A percentile compares a stretch with the other conserved stretches of the same genome.
These are phyloP conservation scores for Hypomecis atomaria DNA, from an alignment of 2,888 invertebrate genomes.

Conservation along the genomic window DNA sequence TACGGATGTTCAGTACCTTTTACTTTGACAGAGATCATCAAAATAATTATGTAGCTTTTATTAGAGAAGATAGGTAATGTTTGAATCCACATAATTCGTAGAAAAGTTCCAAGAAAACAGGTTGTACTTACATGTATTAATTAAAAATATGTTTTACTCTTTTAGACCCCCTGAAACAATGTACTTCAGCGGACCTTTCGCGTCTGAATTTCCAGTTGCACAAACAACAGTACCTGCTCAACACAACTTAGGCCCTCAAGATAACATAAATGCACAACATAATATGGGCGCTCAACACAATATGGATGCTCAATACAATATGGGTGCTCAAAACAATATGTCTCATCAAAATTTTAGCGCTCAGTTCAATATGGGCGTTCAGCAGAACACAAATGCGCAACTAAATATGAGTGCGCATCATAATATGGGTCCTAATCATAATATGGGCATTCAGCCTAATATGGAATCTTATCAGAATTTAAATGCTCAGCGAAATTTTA, in stretches of 20 bases:
- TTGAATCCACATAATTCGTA: no score
- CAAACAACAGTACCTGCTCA: slow-evolving; percentile 35
- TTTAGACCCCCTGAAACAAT: slow-evolving; percentile 50
- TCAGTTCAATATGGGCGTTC: neutral
- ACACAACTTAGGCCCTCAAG: slow-evolving; percentile 14
- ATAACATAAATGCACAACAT: neutral
- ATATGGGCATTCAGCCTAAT: slow-evolving; percentile 4
- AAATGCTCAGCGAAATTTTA: neutral
- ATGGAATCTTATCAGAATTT: slow-evolving; percentile 7
- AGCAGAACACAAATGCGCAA: slow-evolving; percentile 13
- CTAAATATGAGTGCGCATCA: slow-evolving; percentile 15
- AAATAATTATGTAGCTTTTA: no score
- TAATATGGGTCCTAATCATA: slow-evolving; percentile 13
- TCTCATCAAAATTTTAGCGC: neutral
- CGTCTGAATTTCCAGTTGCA: slow-evolving; percentile 48
- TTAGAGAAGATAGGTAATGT: no score
- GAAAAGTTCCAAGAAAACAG: no score
- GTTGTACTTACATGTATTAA: no score
- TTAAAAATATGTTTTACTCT: neutral
- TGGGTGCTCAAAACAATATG: neutral
- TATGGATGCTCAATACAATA: neutral
- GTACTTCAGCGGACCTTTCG: slow-evolving; percentile 53
- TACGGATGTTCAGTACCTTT: neutral
- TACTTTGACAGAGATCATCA: neutral
- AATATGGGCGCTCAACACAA: slow-evolving; percentile 1